Conservation (phyloP, 2,113 vertebrate genomes). For the Ameiurus melas region DNA sequence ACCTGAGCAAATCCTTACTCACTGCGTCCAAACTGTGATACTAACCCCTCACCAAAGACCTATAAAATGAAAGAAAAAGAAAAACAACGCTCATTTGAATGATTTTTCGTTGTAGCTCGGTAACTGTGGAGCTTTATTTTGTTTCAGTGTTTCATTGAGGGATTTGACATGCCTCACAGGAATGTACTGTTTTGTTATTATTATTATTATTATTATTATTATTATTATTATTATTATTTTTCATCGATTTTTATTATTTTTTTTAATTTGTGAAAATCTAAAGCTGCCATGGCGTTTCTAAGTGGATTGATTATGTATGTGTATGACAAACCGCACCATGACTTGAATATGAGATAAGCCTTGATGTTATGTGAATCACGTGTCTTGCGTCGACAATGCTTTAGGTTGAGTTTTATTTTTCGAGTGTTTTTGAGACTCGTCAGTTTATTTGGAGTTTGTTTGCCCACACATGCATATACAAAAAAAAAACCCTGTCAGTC, state of each 20-base stretch:
- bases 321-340: slow-evolving; percentile 52
- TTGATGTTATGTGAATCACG: slow-evolving; percentile 63
- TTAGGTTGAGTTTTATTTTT: slow-evolving; percentile 54
- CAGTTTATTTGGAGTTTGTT: slow-evolving; percentile 59
- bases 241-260: neutral
- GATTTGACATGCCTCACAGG: slow-evolving; percentile 61
- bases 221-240: slow-evolving; percentile 29
- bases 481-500: slow-evolving; percentile 40
- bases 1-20: slow-evolving; percentile 92
- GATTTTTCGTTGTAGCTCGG: slow-evolving; percentile 59
- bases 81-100: slow-evolving; percentile 51
- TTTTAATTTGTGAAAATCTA: slow-evolving; percentile 50
- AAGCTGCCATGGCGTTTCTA: slow-evolving; percentile 63
- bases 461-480: slow-evolving; percentile 63
- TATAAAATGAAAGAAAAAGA: slow-evolving; percentile 42
- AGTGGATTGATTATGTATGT: slow-evolving; percentile 51
- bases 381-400: slow-evolving; percentile 63
- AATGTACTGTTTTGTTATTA: slow-evolving; percentile 64
- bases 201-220: slow-evolving; percentile 34
- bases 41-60: slow-evolving; percentile 65
- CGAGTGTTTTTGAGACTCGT: slow-evolving; percentile 62
- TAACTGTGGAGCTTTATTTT: slow-evolving; percentile 71
- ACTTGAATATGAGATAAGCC: slow-evolving; percentile 56
- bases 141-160: slow-evolving; percentile 57
- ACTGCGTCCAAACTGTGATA: slow-evolving; percentile 84